Conservation (phyloP, 2,113 vertebrate genomes). For the Xerus inauris region DNA sequence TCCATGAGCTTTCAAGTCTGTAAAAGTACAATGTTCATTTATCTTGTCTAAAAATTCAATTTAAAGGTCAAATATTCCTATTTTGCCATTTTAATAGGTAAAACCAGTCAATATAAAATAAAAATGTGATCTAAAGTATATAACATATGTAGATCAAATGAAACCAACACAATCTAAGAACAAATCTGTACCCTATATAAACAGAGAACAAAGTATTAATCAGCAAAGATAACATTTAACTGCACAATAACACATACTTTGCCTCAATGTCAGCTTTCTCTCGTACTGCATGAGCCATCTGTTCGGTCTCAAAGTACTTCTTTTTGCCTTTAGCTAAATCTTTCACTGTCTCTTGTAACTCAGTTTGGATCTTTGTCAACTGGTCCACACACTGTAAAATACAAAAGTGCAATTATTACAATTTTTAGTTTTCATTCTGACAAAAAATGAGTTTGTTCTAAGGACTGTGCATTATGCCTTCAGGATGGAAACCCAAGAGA, state of each 20-base stretch:
- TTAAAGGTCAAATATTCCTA: slow-evolving; percentile 36
- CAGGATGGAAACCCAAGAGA: slow-evolving; percentile 34
- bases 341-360: slow-evolving; percentile 98
- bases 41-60: slow-evolving; percentile 46
- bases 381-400: slow-evolving; percentile 94
- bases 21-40: slow-evolving; percentile 40
- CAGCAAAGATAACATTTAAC: slow-evolving; percentile 63
- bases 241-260: slow-evolving; percentile 91
- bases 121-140: slow-evolving; percentile 42
- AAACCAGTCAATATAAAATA: slow-evolving; percentile 19
- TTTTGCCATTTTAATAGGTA: slow-evolving; percentile 45
- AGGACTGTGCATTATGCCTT: background rate
- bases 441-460: background rate
- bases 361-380: slow-evolving; percentile 95
- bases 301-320: slow-evolving; percentile 98
- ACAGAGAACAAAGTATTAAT: slow-evolving; percentile 55
- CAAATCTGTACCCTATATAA: background rate
- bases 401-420: slow-evolving; percentile 66
- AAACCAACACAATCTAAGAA: slow-evolving; percentile 38
- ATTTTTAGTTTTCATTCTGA: slow-evolving; percentile 61
- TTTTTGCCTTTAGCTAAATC: slow-evolving; percentile 99
- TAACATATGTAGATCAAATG: background rate
- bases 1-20: slow-evolving; percentile 41
- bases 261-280: slow-evolving; percentile 99
- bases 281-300: slow-evolving; percentile 97